Conservation (phyloP, 2,797 vertebrate species). For the Arctocebus calabarensis region DNA sequence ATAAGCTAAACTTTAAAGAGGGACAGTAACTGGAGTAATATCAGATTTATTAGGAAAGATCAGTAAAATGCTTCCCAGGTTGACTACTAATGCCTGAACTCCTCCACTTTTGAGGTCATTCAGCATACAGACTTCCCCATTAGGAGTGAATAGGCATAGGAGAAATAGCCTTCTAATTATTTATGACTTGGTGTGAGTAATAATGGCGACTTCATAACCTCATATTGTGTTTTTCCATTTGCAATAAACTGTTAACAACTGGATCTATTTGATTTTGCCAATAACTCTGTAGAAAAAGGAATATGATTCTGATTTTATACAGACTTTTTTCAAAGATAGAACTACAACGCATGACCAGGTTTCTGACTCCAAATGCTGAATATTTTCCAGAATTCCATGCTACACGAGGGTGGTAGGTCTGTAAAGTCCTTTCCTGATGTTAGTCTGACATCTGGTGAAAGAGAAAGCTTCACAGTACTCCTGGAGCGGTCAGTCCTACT, state of each 20-base stretch:
- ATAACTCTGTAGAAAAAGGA: neutral
- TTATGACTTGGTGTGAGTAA: neutral
- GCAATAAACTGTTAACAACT: neutral
- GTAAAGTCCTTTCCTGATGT: neutral
- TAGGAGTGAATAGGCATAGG: slow-evolving; percentile 12
- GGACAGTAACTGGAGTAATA: neutral
- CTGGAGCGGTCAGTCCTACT: neutral
- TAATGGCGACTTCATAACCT: neutral
- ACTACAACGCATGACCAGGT: neutral
- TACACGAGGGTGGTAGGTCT: neutral
- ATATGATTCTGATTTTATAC: neutral
- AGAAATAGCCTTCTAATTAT: neutral
- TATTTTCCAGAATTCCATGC: neutral
- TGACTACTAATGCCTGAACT: neutral
- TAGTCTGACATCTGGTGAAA: neutral
- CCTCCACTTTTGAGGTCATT: neutral
- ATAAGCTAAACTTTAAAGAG: neutral
- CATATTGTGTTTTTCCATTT: neutral
- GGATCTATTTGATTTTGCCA: neutral
- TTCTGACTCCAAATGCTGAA: slow-evolving; percentile 16
- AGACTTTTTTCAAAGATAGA: neutral
- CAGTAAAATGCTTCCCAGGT: neutral
- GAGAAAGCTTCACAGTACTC: neutral
- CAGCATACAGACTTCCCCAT: neutral
- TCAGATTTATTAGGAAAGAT: neutral